phyloP scores from a whole-genome alignment of 2,113 vertebrate species.

The Zosterops japonicus region DNA sequence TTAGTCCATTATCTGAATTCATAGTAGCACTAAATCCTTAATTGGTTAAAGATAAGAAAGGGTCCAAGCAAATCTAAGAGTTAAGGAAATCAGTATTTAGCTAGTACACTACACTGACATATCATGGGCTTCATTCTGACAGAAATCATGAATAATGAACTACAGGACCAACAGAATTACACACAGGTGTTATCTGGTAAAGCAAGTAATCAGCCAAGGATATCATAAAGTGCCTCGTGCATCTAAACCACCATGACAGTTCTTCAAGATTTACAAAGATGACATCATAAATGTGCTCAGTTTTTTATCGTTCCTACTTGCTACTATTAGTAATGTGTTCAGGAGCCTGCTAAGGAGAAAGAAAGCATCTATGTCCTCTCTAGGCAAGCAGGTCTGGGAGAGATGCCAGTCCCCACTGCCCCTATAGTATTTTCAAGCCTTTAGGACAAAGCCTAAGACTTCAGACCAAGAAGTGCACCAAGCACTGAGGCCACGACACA shows the following conservation, averaged over 20 bases:
- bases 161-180: background rate
- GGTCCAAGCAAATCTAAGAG: background rate
- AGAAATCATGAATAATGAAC: background rate
- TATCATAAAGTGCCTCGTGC: background rate
- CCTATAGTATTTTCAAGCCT: background rate
- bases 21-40: background rate
- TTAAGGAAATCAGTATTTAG: conserved; percentile 6
- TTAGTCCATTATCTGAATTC: conserved; percentile 24
- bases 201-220: background rate
- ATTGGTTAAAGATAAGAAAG: background rate
- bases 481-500: background rate
- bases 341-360: background rate
- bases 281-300: background rate
- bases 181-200: background rate
- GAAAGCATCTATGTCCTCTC: background rate
- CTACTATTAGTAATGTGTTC: background rate
- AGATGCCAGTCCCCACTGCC: rapidly evolving
- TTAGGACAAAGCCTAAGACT: background rate
- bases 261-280: background rate
- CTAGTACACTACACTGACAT: background rate
- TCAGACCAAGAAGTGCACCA: background rate
- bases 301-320: background rate
- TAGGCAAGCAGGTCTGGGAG: background rate
- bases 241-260: background rate
- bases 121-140: background rate